phyloP scores from a whole-genome alignment of 2,888 invertebrate genomes.

The Phaedon cochleariae region DNA sequence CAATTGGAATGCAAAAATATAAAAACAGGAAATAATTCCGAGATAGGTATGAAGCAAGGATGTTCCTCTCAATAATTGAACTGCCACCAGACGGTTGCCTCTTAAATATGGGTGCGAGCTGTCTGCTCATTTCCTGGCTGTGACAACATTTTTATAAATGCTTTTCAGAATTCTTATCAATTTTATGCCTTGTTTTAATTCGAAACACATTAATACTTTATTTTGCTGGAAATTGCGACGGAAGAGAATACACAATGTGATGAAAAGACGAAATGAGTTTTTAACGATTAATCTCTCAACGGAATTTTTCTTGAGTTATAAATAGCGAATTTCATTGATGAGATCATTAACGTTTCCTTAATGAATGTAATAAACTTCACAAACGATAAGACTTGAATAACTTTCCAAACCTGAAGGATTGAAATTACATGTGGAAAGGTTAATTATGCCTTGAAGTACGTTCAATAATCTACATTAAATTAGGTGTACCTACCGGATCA shows the following conservation, averaged over 20 bases:
- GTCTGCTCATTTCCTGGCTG: constrained; percentile 44
- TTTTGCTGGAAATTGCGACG: constrained; percentile 40
- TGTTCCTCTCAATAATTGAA: constrained; percentile 36
- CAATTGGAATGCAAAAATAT: constrained; percentile 23
- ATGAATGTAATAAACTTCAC: too few species aligned
- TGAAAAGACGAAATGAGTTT: constrained; percentile 13
- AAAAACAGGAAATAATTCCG: constrained; percentile 38
- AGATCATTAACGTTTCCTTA: too few species aligned
- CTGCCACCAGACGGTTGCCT: constrained; percentile 15
- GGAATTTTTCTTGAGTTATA: neutral
- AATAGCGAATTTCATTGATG: neutral
- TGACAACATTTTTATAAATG: constrained; percentile 45
- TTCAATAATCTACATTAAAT: too few species aligned
- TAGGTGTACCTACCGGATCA: too few species aligned
- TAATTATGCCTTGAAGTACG: too few species aligned
- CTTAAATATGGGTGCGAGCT: constrained; percentile 27
- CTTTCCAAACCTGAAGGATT: too few species aligned
- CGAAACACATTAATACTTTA: constrained; percentile 39
- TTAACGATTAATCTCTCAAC: neutral
- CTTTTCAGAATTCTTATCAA: constrained; percentile 38
- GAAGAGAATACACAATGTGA: constrained; percentile 22
- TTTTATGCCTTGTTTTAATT: constrained; percentile 42
- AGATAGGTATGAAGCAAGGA: constrained; percentile 33
- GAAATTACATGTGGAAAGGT: too few species aligned
- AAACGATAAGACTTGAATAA: too few species aligned